Evolutionary conservation across 2,888 invertebrate species (phyloP).

Genomic region (Germaria angustata): DNA sequence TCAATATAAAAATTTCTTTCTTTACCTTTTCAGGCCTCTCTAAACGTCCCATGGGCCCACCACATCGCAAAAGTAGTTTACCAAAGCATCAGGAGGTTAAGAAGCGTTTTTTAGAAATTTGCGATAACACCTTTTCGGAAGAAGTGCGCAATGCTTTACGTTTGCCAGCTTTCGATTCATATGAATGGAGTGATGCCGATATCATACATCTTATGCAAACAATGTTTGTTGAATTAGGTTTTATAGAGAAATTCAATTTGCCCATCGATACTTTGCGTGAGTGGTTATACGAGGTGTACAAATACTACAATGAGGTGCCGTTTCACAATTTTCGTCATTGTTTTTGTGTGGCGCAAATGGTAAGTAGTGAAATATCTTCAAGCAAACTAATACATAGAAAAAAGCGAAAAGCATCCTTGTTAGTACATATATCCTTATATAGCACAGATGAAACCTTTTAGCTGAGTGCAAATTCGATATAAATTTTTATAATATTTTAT

Average conservation of each 20-base stretch:
- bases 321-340: conserved; percentile 93
- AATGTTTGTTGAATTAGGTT: conserved; percentile 89
- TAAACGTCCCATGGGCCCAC: conserved; percentile 79
- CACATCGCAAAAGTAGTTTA: conserved; percentile 80
- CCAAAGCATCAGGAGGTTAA: conserved; percentile 81
- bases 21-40: conserved; percentile 75
- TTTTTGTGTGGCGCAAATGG: conserved; percentile 94
- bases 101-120: conserved; percentile 80
- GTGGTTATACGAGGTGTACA: conserved; percentile 88
- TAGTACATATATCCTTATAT: too few species aligned
- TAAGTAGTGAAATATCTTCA: too few species aligned
- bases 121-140: conserved; percentile 80
- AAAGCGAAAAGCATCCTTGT: background rate
- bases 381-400: too few species aligned
- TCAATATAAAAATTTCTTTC: background rate
- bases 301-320: conserved; percentile 91
- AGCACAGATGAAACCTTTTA: too few species aligned
- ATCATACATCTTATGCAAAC: conserved; percentile 88
- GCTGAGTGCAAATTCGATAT: background rate
- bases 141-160: conserved; percentile 80
- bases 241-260: conserved; percentile 88
- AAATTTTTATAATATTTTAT: background rate
- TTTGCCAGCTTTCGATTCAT: conserved; percentile 86
- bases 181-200: conserved; percentile 91
- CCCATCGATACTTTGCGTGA: conserved; percentile 85